Conservation (phyloP, 2,113 vertebrate species). For the Halcyon malimbica region DNA sequence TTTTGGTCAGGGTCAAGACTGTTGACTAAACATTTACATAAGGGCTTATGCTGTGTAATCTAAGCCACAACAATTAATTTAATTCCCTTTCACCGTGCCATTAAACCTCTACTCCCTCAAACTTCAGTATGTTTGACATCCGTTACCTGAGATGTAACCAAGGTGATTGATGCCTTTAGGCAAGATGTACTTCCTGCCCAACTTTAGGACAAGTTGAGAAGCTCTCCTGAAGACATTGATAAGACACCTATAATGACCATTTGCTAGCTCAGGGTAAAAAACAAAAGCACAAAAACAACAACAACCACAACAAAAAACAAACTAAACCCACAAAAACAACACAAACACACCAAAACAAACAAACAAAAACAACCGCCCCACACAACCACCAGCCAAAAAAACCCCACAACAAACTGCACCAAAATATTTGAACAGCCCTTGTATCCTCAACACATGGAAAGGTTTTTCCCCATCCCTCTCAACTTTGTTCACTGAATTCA, state of each 20-base stretch:
- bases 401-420: not conserved
- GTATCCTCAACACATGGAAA: not conserved
- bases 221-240: not conserved
- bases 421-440: not conserved
- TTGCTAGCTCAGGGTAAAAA: not conserved
- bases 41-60: not conserved
- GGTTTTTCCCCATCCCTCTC: rapidly evolving
- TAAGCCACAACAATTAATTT: not conserved
- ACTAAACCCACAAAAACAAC: not conserved
- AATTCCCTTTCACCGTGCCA: not conserved
- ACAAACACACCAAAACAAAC: not conserved
- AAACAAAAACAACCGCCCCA: not conserved
- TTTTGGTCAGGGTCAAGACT: not conserved
- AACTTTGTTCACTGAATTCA: not conserved
- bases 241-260: not conserved
- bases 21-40: not conserved
- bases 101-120: not conserved
- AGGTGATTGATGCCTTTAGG: not conserved
- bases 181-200: not conserved
- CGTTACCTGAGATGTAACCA: not conserved
- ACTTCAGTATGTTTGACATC: rapidly evolving
- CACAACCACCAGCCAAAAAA: not conserved
- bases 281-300: not conserved
- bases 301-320: not conserved
- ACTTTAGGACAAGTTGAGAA: not conserved